Base-by-base conservation (phyloP, 2,113 vertebrate genomes). In the Verasper variegatus region DNA sequence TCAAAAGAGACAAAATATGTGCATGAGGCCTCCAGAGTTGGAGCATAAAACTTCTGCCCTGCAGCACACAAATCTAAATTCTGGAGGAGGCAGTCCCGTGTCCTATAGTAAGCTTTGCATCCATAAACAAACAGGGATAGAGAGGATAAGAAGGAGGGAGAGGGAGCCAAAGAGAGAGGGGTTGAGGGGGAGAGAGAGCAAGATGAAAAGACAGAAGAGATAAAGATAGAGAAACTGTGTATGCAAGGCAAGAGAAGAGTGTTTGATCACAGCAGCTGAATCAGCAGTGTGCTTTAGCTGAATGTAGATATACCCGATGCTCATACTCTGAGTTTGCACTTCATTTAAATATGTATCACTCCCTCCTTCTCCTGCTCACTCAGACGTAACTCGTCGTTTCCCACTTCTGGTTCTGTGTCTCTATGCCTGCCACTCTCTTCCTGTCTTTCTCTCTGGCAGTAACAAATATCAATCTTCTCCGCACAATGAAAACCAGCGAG, bases 221-320 rank as follows among this genome's bases (percentile, higher is more conserved):
- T 61, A 76, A 74, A 80, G 63, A 78, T 27, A 54, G 26, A 74
- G 35, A 71, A 77, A 61, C 6, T 63, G 56, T 51, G 64, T 18
- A 56, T 73, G 76, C 40, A 40, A 63, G 60, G 60, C 64, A 52
- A 58, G 76, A 73, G 61, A 24, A 59, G 42, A 42, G 51, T 45
- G 31, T 88, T 88, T 83, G 77, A 85, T 90, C 52, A 67, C 84
- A 15, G 17, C 74, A 23, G 84, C 87, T 88, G 89, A 91, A 51
- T 88, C 86, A 89, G 81, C 82, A 81, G 40, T 55, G 13, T 74
- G 56, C 68, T 80, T 64, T 55, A 35, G 62, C 74, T 76, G 54
- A 78, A 79, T 88, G 73, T 24, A 56, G 71, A 75, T 61, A 65
- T 60, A 74, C 31, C 49, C 62, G 15, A 83, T 68, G 62, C 59